Evolutionary conservation across 2,888 invertebrate genomes (phyloP), one percentile per base, ranked within the genome.

Genomic region (Lasioglossum pauxillum): DNA sequence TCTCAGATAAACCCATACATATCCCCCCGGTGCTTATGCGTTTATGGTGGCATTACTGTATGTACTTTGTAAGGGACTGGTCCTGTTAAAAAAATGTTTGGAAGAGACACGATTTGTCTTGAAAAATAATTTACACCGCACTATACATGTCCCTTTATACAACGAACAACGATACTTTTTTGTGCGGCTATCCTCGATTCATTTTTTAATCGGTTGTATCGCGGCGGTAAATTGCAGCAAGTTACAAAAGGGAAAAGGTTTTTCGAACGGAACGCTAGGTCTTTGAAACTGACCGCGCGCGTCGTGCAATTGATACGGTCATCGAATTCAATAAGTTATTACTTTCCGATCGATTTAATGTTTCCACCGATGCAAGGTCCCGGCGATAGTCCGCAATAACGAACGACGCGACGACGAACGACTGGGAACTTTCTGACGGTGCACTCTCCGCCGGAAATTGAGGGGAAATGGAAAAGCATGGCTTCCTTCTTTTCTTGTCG

Each of bases 401-500:
- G 19, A 73, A 60, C 60, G 38, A 41, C 31, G 73, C n/a, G 60
- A n/a, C 79, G 72, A 75, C 27, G 60, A 19, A 67, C 67, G 67
- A 23, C 16, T 35, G 73, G 76, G 82, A 89, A 89, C 87, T 92
- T 89, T 80, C 88, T 86, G 91, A 93, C 90, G 89, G 87, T 86
- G 85, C 71, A 84, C 64, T 31, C 75, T 82, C 79, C 76, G 72
- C 75, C 91, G 93, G 93, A 93, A 92, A 94, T 94, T 93, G 89
- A 83, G 88, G 86, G 93, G 93, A 94, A 93, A 94, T 93, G 90
- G 89, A 91, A 92, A 92, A 91, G 86, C 87, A 78, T 53, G 83
- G 82, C 77, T 80, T 77, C 76, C 80, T 75, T 72, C 76, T 84
- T 86, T 79, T 35, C 69, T 67, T n/a, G 23, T 79, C 41, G 67